Conservation (phyloP, 1,140 invertebrate genomes). For the Halictus rubicundus region DNA sequence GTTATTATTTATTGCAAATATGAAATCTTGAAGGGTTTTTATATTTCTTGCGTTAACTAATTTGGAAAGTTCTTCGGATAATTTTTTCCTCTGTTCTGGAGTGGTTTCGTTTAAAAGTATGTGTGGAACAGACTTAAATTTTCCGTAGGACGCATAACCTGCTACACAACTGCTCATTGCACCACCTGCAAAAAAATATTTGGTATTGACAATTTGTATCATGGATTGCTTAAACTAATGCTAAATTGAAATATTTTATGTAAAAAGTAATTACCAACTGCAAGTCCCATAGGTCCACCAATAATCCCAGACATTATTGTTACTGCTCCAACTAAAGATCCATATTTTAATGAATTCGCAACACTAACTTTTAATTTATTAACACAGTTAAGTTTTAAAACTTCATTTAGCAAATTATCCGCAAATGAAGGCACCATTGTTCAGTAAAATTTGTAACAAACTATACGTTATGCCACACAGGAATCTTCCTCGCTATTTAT, state of each 20-base stretch:
- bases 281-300: neutral
- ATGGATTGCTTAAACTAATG: neutral
- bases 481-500: too few species aligned
- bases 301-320: neutral
- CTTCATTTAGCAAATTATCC: too few species aligned
- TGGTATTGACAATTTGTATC: neutral
- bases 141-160: too few species aligned
- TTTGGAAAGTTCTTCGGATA: neutral
- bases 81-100: neutral
- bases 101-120: neutral
- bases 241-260: neutral
- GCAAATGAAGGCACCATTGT: too few species aligned
- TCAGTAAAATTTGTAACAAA: too few species aligned
- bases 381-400: neutral
- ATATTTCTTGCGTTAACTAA: neutral
- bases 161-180: neutral
- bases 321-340: neutral
- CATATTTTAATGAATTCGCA: neutral
- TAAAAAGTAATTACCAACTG: neutral
- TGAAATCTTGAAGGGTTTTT: neutral
- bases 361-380: neutral
- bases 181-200: constrained; percentile 6
- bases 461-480: too few species aligned
- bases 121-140: neutral
- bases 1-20: neutral